phyloP scores from a whole-genome alignment of 2,113 vertebrate species.

The Rhabdornis inornatus region DNA sequence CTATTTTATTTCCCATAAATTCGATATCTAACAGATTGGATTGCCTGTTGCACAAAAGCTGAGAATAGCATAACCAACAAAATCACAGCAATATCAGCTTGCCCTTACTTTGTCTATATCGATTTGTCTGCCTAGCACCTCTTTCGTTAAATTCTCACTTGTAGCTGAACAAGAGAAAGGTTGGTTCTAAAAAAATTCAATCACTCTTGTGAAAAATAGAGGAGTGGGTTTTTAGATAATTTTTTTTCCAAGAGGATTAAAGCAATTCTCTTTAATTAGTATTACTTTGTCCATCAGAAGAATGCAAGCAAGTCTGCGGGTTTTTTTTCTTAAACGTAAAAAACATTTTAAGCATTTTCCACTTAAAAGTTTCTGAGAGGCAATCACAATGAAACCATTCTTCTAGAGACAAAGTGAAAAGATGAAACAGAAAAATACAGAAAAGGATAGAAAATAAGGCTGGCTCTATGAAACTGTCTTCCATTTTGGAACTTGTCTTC shows the following conservation, averaged over 20 bases:
- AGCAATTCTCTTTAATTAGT: not conserved
- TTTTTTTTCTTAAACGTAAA: not conserved
- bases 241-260: not conserved
- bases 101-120: not conserved
- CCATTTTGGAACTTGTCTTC: not conserved
- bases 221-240: accelerated
- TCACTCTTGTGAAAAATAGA: not conserved
- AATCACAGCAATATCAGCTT: not conserved
- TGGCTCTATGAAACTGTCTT: not conserved
- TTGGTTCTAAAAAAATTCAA: not conserved
- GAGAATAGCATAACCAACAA: not conserved
- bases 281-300: not conserved
- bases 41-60: not conserved
- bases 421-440: not conserved
- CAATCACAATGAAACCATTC: not conserved
- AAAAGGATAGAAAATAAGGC: not conserved
- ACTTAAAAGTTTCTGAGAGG: not conserved
- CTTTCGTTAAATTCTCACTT: not conserved
- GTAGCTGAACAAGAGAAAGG: not conserved
- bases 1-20: not conserved
- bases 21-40: not conserved
- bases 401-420: not conserved
- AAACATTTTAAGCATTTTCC: not conserved
- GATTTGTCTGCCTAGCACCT: not conserved
- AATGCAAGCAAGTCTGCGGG: not conserved